Percentiles rank a stretch among this genome's conserved stretches.
phyloP scores from a whole-genome alignment of 1,140 invertebrate genomes.

The Sipha flava region DNA sequence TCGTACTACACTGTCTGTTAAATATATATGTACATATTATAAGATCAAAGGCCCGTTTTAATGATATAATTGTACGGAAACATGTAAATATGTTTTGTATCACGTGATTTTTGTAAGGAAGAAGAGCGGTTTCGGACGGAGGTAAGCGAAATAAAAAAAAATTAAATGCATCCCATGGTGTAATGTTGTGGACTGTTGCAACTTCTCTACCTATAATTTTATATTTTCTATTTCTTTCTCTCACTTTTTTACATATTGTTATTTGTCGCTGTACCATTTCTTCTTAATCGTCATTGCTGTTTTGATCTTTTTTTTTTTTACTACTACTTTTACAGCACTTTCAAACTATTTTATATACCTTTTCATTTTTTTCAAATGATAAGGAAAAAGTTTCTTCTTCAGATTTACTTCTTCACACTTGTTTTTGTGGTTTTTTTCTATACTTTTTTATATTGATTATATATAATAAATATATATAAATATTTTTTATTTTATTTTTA shows the following conservation, averaged over 20 bases:
- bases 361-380: not conserved
- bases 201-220: slow-evolving; percentile 24
- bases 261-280: not conserved
- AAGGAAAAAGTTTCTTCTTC: not conserved
- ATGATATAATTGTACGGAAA: too few relatives aligned
- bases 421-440: not conserved
- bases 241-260: not conserved
- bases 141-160: slow-evolving; percentile 15
- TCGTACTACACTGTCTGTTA: too few relatives aligned
- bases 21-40: too few relatives aligned
- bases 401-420: not conserved
- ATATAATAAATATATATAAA: not conserved
- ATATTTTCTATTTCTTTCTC: not conserved
- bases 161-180: slow-evolving; percentile 14
- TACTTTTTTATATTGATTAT: too few relatives aligned
- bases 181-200: slow-evolving; percentile 28
- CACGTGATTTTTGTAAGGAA: too few relatives aligned
- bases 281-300: not conserved
- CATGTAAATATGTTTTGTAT: too few relatives aligned
- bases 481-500: not conserved
- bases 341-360: not conserved
- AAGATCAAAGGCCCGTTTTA: too few relatives aligned
- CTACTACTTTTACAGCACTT: not conserved
- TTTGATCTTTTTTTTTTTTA: not conserved
- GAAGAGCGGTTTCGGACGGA: slow-evolving; percentile 25